Evolutionary conservation across 2,888 invertebrate species (phyloP).

Genomic region (Cephalotes varians): DNA sequence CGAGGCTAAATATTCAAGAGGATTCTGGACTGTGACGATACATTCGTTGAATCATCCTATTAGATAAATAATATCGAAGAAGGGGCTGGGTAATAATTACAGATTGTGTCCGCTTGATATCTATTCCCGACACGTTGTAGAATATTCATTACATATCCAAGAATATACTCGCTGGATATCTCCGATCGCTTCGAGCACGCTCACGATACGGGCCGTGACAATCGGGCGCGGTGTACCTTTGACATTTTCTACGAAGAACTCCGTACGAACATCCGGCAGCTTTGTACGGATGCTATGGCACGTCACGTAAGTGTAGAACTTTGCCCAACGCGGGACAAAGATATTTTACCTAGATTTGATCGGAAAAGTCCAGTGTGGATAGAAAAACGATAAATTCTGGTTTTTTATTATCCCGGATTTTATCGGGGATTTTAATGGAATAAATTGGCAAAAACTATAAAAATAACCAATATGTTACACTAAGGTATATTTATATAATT

Average conservation of each 20-base stretch:
- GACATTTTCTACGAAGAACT: constrained; percentile 34
- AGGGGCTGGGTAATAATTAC: background rate
- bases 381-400: too few species aligned
- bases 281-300: too few species aligned
- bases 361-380: too few species aligned
- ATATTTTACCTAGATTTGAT: too few species aligned
- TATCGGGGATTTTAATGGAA: too few species aligned
- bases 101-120: background rate
- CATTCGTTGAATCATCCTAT: constrained; percentile 2
- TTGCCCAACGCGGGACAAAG: background rate
- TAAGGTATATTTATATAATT: too few species aligned
- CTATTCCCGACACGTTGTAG: background rate
- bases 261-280: background rate
- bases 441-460: too few species aligned
- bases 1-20: background rate
- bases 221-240: constrained; percentile 7
- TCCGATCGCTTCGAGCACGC: background rate
- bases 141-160: constrained; percentile 13
- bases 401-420: too few species aligned
- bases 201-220: background rate
- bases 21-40: background rate
- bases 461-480: too few species aligned
- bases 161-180: background rate
- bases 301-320: background rate
- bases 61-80: constrained; percentile 2